Evolutionary conservation across 2,888 invertebrate genomes (phyloP).

Genomic region (Brachypalpus laphriformis): DNA sequence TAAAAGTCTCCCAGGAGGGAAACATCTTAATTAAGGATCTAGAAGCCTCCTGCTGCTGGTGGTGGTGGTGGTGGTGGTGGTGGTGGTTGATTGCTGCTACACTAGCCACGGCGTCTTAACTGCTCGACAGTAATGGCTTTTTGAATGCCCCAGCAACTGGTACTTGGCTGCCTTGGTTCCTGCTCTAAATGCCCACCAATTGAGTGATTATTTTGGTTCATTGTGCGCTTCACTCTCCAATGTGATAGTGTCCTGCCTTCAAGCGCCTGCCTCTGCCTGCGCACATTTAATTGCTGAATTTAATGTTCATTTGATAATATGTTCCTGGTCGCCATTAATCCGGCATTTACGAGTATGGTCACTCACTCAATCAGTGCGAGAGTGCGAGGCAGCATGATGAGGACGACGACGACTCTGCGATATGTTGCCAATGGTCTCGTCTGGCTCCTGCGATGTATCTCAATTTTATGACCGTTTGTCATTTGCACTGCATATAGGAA

Average conservation of each 20-base stretch:
- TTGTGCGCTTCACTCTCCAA: neutral
- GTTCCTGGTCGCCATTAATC: conserved; percentile 71
- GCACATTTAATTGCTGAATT: conserved; percentile 56
- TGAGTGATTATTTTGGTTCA: conserved; percentile 67
- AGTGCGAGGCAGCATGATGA: neutral
- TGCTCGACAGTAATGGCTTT: conserved; percentile 47
- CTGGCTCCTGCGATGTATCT: conserved; percentile 62
- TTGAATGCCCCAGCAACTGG: conserved; percentile 32
- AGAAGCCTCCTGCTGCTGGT: conserved; percentile 21
- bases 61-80: conserved; percentile 18
- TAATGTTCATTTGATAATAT: conserved; percentile 73
- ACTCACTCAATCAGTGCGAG: conserved; percentile 58
- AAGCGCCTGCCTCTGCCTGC: conserved; percentile 14
- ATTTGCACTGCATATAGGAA: conserved; percentile 46
- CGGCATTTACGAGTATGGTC: conserved; percentile 60
- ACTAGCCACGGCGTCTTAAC: conserved; percentile 8
- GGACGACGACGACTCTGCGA: conserved; percentile 13
- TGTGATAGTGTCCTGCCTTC: conserved; percentile 12
- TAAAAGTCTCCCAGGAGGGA: conserved; percentile 16
- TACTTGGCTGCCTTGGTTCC: neutral
- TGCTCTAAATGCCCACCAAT: conserved; percentile 45
- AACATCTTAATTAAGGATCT: conserved; percentile 69
- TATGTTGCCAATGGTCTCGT: conserved; percentile 47
- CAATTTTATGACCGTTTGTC: conserved; percentile 64
- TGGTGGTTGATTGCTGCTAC: conserved; percentile 33